phyloP scores from a whole-genome alignment of 2,797 vertebrate genomes.

The Spinus pinus region DNA sequence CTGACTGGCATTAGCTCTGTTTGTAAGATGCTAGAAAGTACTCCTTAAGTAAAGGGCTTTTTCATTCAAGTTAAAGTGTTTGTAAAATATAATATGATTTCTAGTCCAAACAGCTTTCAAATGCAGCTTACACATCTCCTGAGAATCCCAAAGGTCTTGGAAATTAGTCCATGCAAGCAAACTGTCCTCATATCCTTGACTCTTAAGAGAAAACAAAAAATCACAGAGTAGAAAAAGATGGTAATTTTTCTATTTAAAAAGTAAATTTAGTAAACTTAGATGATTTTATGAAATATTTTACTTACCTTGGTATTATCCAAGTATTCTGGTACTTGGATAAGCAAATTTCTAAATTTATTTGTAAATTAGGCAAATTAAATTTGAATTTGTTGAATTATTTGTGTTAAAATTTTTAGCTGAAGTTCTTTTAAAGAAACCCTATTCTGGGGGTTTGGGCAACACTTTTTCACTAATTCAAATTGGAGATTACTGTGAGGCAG shows the following conservation, averaged over 20 bases:
- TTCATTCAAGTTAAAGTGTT: neutral
- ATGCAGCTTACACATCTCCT: neutral
- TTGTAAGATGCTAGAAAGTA: neutral
- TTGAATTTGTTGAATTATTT: neutral
- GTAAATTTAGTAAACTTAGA: neutral
- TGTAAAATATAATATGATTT: neutral
- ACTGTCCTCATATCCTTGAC: neutral
- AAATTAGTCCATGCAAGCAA: neutral
- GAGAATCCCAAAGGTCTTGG: neutral
- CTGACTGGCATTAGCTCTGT: neutral
- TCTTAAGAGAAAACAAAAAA: neutral
- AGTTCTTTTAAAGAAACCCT: neutral
- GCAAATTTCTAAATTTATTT: neutral
- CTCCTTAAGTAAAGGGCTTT: neutral
- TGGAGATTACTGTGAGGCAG: neutral
- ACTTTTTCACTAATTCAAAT: neutral
- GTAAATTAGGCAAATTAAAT: neutral
- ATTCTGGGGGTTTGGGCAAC: neutral
- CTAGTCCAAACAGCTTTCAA: neutral
- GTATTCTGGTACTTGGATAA: neutral
- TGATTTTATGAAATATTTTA: neutral
- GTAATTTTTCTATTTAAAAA: neutral
- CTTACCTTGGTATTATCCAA: neutral
- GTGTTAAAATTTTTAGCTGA: neutral
- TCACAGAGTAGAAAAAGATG: neutral